Evolutionary conservation across 2,113 vertebrate genomes (phyloP), one percentile per base, ranked within the genome.

Genomic region (Archocentrus centrarchus): DNA sequence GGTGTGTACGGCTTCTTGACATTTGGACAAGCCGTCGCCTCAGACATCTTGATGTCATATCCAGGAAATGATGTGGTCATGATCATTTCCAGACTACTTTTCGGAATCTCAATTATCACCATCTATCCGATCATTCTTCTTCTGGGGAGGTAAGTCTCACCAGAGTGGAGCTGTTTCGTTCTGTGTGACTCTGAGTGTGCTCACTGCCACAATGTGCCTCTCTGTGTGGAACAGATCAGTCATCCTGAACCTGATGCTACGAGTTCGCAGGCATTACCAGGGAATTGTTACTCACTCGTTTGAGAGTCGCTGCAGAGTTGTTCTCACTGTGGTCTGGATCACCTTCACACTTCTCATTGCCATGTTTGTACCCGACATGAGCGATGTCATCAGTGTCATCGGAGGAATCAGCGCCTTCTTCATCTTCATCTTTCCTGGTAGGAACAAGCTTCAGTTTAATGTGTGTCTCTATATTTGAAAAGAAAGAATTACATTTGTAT

Each of bases 351-450:
- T 99, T 0, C 20, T 93, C 89, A 95, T 97, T 0, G 97, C 97
- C 80, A 94, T 99, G 41, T 96, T 96, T 0, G 96, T 98, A 32
- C 98, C 98, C 0, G 97, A 99, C 95, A 99, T 99, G 47, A 93
- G 97, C 4, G 90, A 98, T 5, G 93, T 99, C 90, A 97, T 99
- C 6, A 95, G 96, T 1, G 92, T 98, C 86, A 98, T 98, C 0
- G 98, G 98, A 0, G 97, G 98, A 78, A 94, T 99, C 95, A 98
- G 98, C 0, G 96, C 98, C 55, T 98, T 97, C 94, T 99, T 99
- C 95, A 99, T 99, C 93, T 99, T 99, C 88, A 97, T 97, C 82
- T 99, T 99, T 86, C 98, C 98, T 88, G 98, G 98, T 98, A 93
- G 76, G 79, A 80, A 79, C 15, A 64, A 41, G 32, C 3, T 27